Conservation (phyloP, 2,888 invertebrate genomes). For the Emmelina monodactyla region DNA sequence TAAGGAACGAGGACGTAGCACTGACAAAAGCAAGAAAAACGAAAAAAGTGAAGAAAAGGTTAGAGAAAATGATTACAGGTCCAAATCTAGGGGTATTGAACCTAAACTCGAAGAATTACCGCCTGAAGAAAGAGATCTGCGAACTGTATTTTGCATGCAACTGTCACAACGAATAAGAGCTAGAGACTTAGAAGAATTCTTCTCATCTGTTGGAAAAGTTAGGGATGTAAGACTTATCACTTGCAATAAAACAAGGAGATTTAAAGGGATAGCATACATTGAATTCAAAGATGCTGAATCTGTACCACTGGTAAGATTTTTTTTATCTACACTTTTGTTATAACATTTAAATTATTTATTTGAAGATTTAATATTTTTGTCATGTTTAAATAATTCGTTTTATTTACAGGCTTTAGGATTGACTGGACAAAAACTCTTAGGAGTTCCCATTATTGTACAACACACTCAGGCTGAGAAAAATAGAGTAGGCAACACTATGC, state of each 20-base stretch:
- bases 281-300: slow-evolving; percentile 99
- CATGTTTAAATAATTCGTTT: slow-evolving; percentile 3
- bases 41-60: slow-evolving; percentile 43
- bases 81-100: slow-evolving; percentile 61
- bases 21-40: slow-evolving; percentile 33
- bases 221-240: slow-evolving; percentile 98
- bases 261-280: slow-evolving; percentile 99
- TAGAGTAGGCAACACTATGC: slow-evolving; percentile 86
- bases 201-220: slow-evolving; percentile 97
- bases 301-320: slow-evolving; percentile 81
- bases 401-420: slow-evolving; percentile 86
- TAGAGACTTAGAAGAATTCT: slow-evolving; percentile 97
- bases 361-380: slow-evolving; percentile 12
- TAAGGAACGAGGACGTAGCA: slow-evolving; percentile 32
- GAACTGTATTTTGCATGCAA: slow-evolving; percentile 99
- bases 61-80: slow-evolving; percentile 37
- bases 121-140: slow-evolving; percentile 97
- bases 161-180: slow-evolving; percentile 92
- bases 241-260: slow-evolving; percentile 97
- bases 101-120: slow-evolving; percentile 79
- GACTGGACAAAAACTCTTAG: slow-evolving; percentile 93
- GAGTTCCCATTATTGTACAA: slow-evolving; percentile 97
- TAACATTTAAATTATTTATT: slow-evolving; percentile 2
- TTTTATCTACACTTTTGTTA: background rate
- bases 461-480: slow-evolving; percentile 97